Evolutionary conservation across 2,888 invertebrate species (phyloP), one percentile per base, ranked within the genome.

Genomic region (Ceratothoa steindachneri): DNA sequence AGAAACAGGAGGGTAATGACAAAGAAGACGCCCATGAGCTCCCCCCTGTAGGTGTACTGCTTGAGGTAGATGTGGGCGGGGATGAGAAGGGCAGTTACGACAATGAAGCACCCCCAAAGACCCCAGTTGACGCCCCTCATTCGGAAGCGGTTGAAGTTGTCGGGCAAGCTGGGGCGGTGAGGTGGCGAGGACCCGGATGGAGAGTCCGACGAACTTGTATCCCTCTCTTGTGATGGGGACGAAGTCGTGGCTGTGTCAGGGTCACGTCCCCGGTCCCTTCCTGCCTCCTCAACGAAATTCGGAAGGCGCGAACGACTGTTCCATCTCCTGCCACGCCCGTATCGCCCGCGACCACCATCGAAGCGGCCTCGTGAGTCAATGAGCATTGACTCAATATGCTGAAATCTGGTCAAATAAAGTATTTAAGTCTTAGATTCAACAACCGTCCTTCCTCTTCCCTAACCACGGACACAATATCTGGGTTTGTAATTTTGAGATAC

Each of bases 1-100:
- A 78, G 64, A 55, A 78, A 78, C 1, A 78, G 72, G 19, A 78
- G 71, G 31, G 74, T 75, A 51, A 74, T 66, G 28, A 78, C 78
- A 55, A 78, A 78, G 64, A 78, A 69, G 2, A 78, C 71, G 12
- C 78, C 77, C 5, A 78, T 41, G 5, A 78, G 69, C 27, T 73
- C 75, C 4, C 71, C 73, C 41, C 73, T 53, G 51, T 78, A 78
- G 55, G 75, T 52, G 55, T 69, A 75, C 41, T 78, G 69, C 29
- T 75, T 78, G 9, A 78, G 73, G 64, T 75, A 75, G 60, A 78
- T 72, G 53, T 78, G 78, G 22, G 78, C 75, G n/a, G 78, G 75
- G 19, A 78, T 69, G 2, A 78, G 70, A 28, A 78, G 29, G 64
- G 75, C 60, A 64, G 75, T 78, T 28, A 75, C 60, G 1, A 78